phyloP scores from a whole-genome alignment of 2,888 invertebrate genomes.

The Xestia xanthographa region DNA sequence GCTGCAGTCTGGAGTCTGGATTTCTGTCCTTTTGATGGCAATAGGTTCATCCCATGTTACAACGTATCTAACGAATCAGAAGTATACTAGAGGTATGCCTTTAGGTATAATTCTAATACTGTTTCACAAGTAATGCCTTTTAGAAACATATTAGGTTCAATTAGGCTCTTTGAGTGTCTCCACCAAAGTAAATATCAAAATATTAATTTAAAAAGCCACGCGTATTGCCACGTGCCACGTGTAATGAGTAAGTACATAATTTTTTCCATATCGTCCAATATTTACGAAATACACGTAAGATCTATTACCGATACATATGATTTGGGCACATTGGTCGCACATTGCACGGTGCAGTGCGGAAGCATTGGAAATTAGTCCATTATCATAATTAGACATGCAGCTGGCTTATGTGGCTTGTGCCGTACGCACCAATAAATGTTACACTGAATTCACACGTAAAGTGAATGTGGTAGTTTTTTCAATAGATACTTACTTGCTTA shows the following conservation, averaged over 20 bases:
- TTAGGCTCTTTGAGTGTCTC: neutral
- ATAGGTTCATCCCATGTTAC: neutral
- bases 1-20: neutral
- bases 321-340: conserved; percentile 40
- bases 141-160: neutral
- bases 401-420: conserved; percentile 59
- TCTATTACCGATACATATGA: conserved; percentile 65
- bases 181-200: neutral
- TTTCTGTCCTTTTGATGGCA: neutral
- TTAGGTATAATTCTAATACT: neutral
- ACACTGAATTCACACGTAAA: conserved; percentile 28
- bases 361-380: conserved; percentile 78
- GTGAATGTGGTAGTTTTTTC: conserved; percentile 1
- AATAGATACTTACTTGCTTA: neutral
- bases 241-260: conserved; percentile 21
- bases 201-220: conserved; percentile 27
- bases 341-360: conserved; percentile 68
- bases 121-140: neutral
- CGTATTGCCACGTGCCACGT: no score
- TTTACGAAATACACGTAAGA: conserved; percentile 49
- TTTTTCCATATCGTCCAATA: conserved; percentile 35
- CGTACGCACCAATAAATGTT: conserved; percentile 34
- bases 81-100: neutral
- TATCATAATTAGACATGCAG: conserved; percentile 81
- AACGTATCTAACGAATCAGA: neutral